Conservation (phyloP, 2,888 invertebrate species). For the Sylvicola cinctus region DNA sequence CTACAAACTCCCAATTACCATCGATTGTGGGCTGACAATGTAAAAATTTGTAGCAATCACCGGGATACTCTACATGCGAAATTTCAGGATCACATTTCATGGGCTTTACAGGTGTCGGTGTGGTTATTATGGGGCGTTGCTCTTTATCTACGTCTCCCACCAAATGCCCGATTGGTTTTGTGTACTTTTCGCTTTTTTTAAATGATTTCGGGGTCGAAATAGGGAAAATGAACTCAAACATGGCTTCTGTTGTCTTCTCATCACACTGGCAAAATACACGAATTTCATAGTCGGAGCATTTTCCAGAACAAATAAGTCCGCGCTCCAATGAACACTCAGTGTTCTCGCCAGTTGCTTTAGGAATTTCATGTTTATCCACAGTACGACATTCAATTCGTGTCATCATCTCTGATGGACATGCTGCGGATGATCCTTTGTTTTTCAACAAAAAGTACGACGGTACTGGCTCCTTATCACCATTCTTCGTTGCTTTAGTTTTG, state of each 20-base stretch:
- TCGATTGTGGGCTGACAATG: slow-evolving; percentile 35
- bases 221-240: not conserved
- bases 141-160: slow-evolving; percentile 1
- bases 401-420: slow-evolving; percentile 41
- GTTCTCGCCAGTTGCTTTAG: slow-evolving; percentile 50
- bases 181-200: not conserved
- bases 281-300: slow-evolving; percentile 68
- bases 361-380: slow-evolving; percentile 32
- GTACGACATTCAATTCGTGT: slow-evolving; percentile 57
- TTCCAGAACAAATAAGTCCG: slow-evolving; percentile 46
- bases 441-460: slow-evolving; percentile 23
- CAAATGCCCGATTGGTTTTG: no score
- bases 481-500: slow-evolving; percentile 14
- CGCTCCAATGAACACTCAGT: slow-evolving; percentile 53
- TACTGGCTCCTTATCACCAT: slow-evolving; percentile 34
- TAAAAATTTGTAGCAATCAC: slow-evolving; percentile 46
- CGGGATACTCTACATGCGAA: slow-evolving; percentile 37
- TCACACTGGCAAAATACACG: slow-evolving; percentile 48
- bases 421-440: slow-evolving; percentile 26
- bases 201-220: not conserved
- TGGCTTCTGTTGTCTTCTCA: not conserved
- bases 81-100: slow-evolving; percentile 23
- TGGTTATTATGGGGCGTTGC: not conserved
- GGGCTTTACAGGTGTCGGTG: not conserved
- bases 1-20: slow-evolving; percentile 28